phyloP scores from a whole-genome alignment of 1,140 invertebrate species.

The Calosoma granatense region DNA sequence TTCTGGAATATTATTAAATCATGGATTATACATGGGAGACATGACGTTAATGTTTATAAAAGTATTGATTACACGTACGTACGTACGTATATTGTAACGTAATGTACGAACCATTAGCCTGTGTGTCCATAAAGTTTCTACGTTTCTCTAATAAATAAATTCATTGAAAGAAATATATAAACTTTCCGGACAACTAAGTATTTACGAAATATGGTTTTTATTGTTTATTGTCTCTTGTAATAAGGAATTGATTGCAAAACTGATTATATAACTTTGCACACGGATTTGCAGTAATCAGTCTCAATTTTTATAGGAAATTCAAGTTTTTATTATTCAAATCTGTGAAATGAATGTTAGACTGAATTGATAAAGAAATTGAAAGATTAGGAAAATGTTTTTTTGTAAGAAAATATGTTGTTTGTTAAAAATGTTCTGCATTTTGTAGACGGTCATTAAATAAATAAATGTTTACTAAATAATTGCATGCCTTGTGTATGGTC shows the following conservation, averaged over 20 bases:
- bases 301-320: background rate
- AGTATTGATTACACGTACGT: no score
- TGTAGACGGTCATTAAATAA: background rate
- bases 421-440: background rate
- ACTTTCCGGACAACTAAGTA: background rate
- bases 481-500: no score
- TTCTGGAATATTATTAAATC: no score
- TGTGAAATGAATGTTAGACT: background rate
- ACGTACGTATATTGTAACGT: no score
- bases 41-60: no score
- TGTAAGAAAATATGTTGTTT: background rate
- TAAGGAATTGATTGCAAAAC: no score
- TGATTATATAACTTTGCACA: no score
- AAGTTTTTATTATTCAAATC: background rate
- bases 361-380: background rate
- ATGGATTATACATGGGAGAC: no score
- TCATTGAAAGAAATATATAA: background rate
- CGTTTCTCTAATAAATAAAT: background rate
- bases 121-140: background rate
- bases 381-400: background rate
- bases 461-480: background rate
- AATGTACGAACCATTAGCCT: no score
- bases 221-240: no score
- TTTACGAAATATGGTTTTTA: background rate
- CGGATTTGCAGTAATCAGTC: background rate